Evolutionary conservation across 1,140 invertebrate genomes (phyloP).

Genomic region (Zelostemma sp.): DNA sequence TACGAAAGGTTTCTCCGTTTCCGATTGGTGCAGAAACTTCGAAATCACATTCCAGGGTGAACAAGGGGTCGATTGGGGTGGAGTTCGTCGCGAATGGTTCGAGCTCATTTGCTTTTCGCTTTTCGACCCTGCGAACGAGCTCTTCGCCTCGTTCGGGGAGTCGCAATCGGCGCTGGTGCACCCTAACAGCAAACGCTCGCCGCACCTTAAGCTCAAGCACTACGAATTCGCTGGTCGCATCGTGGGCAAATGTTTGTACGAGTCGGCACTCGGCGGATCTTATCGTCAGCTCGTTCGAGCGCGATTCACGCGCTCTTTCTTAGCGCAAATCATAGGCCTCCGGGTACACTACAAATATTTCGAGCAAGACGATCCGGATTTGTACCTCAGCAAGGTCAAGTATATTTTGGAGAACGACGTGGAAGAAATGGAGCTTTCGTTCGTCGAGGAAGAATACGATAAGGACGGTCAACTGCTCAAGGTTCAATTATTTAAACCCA

Average conservation of each 20-base stretch:
- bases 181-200: constrained; percentile 83
- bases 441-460: constrained; percentile 92
- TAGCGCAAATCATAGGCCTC: constrained; percentile 93
- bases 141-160: constrained; percentile 90
- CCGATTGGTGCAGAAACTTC: constrained; percentile 94
- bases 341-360: constrained; percentile 96
- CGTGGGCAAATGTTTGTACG: constrained; percentile 94
- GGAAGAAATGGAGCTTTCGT: constrained; percentile 86
- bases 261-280: constrained; percentile 88
- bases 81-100: constrained; percentile 93
- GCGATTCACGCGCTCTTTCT: constrained; percentile 91
- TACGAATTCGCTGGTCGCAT: constrained; percentile 95
- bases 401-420: constrained; percentile 93
- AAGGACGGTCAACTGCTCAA: constrained; percentile 80
- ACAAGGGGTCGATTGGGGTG: constrained; percentile 95
- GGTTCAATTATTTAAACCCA: constrained; percentile 27
- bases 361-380: constrained; percentile 94
- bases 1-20: constrained; percentile 83
- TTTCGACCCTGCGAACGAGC: constrained; percentile 85
- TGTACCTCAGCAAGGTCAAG: constrained; percentile 92
- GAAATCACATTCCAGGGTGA: constrained; percentile 93
- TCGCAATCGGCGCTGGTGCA: constrained; percentile 89
- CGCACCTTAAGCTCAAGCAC: constrained; percentile 86
- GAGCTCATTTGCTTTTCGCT: constrained; percentile 87
- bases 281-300: constrained; percentile 92